A percentile compares a stretch with the other conserved stretches of the same genome.
phyloP scores from a whole-genome alignment of 1,140 invertebrate species.

The Bacillus rossius region DNA sequence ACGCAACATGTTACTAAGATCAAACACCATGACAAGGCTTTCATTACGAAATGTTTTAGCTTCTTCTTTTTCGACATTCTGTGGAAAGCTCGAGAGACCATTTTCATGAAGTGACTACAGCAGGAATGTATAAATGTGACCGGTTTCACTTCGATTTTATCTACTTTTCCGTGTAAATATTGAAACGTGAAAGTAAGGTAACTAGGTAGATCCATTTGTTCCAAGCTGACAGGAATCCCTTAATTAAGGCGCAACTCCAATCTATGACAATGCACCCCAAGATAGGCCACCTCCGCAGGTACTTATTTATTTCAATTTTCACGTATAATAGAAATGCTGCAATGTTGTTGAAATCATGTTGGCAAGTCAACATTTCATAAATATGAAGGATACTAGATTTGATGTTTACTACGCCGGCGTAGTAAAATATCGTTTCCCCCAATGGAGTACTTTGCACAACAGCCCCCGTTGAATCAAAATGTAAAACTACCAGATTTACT shows the following conservation, averaged over 20 bases:
- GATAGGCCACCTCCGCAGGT: slow-evolving; percentile 15
- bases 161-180: too few species aligned
- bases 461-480: slow-evolving; percentile 6
- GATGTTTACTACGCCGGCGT: slow-evolving; percentile 8
- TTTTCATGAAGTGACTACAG: too few species aligned
- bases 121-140: too few species aligned
- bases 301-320: slow-evolving; percentile 10
- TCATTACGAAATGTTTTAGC: too few species aligned
- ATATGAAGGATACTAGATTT: slow-evolving; percentile 13
- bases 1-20: too few species aligned
- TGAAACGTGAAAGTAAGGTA: slow-evolving; percentile 11
- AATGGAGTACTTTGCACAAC: slow-evolving; percentile 7
- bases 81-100: too few species aligned
- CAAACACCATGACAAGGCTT: too few species aligned
- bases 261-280: slow-evolving; percentile 18
- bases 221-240: slow-evolving; percentile 4
- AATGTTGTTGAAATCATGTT: slow-evolving; percentile 9
- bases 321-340: slow-evolving; percentile 16
- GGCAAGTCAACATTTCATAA: slow-evolving; percentile 17
- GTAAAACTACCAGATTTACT: slow-evolving; percentile 10
- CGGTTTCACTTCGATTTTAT: too few species aligned
- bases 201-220: slow-evolving; percentile 5
- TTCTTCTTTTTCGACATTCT: too few species aligned
- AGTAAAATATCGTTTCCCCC: slow-evolving; percentile 17
- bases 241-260: slow-evolving; percentile 23